A percentile compares a stretch with the other conserved stretches of the same genome.
Evolutionary conservation across 2,888 invertebrate genomes (phyloP).

Genomic region (Leptopilina drosophilae): DNA sequence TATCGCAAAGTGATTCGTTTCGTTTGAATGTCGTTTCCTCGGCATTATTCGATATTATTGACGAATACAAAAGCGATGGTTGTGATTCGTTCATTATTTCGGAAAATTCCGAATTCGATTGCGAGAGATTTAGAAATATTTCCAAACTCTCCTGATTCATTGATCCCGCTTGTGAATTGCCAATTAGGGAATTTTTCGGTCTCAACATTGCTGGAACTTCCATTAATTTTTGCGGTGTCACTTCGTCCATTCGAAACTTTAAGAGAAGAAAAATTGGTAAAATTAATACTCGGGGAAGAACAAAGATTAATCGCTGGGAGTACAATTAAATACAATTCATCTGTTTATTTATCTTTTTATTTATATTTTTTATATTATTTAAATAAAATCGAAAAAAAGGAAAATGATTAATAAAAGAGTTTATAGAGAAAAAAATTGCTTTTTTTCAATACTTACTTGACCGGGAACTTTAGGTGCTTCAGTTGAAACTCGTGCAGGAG

Average conservation of each 20-base stretch:
- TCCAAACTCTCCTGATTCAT: constrained; percentile 71
- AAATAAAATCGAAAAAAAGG: too few relatives aligned
- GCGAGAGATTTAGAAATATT: constrained; percentile 70
- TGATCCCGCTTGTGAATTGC: constrained; percentile 43
- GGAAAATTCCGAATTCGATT: constrained; percentile 69
- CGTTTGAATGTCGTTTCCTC: constrained; percentile 52
- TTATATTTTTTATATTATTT: too few relatives aligned
- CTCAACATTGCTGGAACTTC: constrained; percentile 68
- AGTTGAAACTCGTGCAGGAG: constrained; percentile 45
- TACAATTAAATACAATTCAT: too few relatives aligned
- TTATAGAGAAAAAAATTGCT: too few relatives aligned
- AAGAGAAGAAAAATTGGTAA: constrained; percentile 1
- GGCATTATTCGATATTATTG: constrained; percentile 58
- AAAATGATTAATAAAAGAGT: constrained; percentile 4
- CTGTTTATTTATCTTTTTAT: too few relatives aligned
- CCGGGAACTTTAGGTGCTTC: not conserved
- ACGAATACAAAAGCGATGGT: constrained; percentile 69
- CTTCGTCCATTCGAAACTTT: constrained; percentile 47
- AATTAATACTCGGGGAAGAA: too few relatives aligned
- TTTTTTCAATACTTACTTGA: constrained; percentile 39
- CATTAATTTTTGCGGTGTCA: constrained; percentile 47
- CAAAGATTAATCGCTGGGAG: too few relatives aligned
- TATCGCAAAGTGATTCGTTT: constrained; percentile 52
- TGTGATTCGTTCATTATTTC: constrained; percentile 72
- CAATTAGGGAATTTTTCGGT: constrained; percentile 50